phyloP scores from a whole-genome alignment of 37 sponge, comb jelly and placozoan species.

The Spongilla lacustris region DNA sequence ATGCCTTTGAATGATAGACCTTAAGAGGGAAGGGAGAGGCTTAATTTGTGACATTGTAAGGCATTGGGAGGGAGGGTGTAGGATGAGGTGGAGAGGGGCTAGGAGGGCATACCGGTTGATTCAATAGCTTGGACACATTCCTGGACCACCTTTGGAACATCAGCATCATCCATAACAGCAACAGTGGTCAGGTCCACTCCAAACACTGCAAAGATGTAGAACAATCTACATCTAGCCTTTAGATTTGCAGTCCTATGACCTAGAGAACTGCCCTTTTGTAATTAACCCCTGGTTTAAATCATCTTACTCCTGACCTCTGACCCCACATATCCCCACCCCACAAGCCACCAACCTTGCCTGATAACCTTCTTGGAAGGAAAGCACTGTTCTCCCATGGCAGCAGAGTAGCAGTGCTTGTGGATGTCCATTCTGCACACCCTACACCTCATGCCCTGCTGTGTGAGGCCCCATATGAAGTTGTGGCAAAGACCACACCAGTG shows the following conservation, averaged over 20 bases:
- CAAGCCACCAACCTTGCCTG: conserved; percentile 40
- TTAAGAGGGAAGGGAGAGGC: not conserved
- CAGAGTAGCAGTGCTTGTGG: conserved; percentile 67
- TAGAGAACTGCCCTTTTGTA: too few species aligned
- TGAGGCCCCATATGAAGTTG: conserved; percentile 83
- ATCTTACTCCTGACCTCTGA: too few species aligned
- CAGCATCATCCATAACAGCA: conserved; percentile 38
- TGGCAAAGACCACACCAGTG: conserved; percentile 84
- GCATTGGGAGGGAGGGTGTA: too few species aligned
- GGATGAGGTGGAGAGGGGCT: too few species aligned
- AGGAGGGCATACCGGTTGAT: conserved; percentile 21
- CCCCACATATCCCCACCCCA: too few species aligned
- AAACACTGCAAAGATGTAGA: conserved; percentile 75
- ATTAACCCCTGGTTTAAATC: too few species aligned
- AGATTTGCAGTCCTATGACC: too few species aligned
- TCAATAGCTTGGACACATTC: conserved; percentile 57
- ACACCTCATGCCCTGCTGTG: conserved; percentile 60
- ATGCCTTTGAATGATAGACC: conserved; percentile 49
- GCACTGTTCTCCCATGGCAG: conserved; percentile 54
- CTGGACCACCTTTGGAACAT: conserved; percentile 52
- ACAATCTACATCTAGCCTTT: too few species aligned
- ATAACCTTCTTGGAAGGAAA: conserved; percentile 55
- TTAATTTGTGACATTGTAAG: too few species aligned
- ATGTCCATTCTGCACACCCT: conserved; percentile 72
- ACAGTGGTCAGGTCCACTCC: conserved; percentile 71